Evolutionary conservation across 2,888 invertebrate species (phyloP).

Genomic region (Hermodice carunculata): DNA sequence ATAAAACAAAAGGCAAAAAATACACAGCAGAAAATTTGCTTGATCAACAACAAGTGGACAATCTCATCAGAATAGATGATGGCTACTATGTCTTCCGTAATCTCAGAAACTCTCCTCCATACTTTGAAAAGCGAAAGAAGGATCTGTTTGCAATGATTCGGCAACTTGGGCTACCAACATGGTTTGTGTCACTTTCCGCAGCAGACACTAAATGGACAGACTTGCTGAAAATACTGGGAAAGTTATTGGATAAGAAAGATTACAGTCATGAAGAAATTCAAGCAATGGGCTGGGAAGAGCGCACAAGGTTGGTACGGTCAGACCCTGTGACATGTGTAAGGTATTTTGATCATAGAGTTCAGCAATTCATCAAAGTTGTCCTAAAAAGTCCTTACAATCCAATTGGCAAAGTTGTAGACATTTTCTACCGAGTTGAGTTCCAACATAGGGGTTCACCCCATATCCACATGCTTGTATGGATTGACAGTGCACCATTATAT

Average conservation of each 20-base stretch:
- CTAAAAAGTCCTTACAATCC: background rate
- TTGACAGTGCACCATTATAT: slow-evolving; percentile 15
- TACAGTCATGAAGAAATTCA: slow-evolving; percentile 6
- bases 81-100: background rate
- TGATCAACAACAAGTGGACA: background rate
- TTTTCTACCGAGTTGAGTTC: background rate
- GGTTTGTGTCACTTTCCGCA: background rate
- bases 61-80: background rate
- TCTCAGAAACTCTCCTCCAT: background rate
- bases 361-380: slow-evolving; percentile 26
- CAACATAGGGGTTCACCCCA: background rate
- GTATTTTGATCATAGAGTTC: slow-evolving; percentile 35
- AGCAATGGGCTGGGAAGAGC: slow-evolving; percentile 32
- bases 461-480: background rate
- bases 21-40: background rate
- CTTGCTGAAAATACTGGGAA: slow-evolving; percentile 23
- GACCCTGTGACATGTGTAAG: slow-evolving; percentile 41
- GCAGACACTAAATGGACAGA: slow-evolving; percentile 17
- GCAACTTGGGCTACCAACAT: background rate
- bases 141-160: background rate
- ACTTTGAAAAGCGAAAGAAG: background rate
- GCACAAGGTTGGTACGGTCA: slow-evolving; percentile 33
- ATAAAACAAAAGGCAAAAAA: background rate
- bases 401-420: background rate
- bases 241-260: slow-evolving; percentile 16